Percentiles rank a stretch among this genome's conserved stretches.
Evolutionary conservation across 2,888 invertebrate species (phyloP).

Genomic region (Rhabditoides inermis): DNA sequence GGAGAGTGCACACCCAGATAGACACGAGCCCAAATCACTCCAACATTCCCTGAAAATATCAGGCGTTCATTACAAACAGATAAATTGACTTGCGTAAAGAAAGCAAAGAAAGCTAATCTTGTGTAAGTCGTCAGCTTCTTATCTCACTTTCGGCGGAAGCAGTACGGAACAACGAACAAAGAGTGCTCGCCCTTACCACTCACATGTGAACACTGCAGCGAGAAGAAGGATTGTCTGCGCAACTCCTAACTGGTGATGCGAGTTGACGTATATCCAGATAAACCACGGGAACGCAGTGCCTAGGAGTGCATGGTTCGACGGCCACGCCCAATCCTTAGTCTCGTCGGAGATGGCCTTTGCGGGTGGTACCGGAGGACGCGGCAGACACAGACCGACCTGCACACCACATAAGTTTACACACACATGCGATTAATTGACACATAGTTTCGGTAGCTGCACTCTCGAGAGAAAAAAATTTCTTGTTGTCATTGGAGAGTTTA

Average conservation of each 20-base stretch:
- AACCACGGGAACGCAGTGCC: slow-evolving; percentile 26
- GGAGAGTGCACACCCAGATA: slow-evolving; percentile 27
- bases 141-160: too few relatives aligned
- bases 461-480: too few relatives aligned
- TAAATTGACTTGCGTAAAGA: too few relatives aligned
- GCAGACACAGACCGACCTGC: slow-evolving; percentile 15
- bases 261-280: slow-evolving; percentile 23
- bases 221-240: slow-evolving; percentile 14
- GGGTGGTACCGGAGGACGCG: slow-evolving; percentile 23
- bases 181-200: too few relatives aligned
- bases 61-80: too few relatives aligned
- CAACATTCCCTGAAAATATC: slow-evolving; percentile 22
- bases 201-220: slow-evolving; percentile 13
- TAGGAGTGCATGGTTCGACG: slow-evolving; percentile 21
- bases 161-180: too few relatives aligned
- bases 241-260: slow-evolving; percentile 18
- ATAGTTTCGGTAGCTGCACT: too few relatives aligned
- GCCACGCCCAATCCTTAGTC: slow-evolving; percentile 24
- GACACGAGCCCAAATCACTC: slow-evolving; percentile 20
- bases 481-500: too few relatives aligned
- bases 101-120: too few relatives aligned
- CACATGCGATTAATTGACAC: too few relatives aligned
- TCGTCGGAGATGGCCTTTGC: slow-evolving; percentile 16
- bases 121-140: too few relatives aligned
- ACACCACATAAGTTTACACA: slow-evolving; percentile 6